A percentile compares a stretch with the other conserved stretches of the same genome.
Conservation (phyloP, 2,797 vertebrate species). For the Coregonus sp. region DNA sequence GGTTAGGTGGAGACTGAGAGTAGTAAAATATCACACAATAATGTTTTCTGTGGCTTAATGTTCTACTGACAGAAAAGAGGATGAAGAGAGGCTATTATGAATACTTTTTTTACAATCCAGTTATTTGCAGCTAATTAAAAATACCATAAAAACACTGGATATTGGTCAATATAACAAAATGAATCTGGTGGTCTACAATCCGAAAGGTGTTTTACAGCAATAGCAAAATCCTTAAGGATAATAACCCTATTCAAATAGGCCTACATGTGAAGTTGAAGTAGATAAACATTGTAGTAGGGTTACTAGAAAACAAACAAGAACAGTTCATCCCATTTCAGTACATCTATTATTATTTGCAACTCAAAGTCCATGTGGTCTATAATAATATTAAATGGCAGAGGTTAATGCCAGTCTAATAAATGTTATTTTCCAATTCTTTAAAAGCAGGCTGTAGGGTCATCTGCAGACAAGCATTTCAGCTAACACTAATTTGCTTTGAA, state of each 20-base stretch:
- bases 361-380: background rate
- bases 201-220: background rate
- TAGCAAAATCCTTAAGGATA: slow-evolving; percentile 49
- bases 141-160: no score
- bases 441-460: slow-evolving; percentile 11
- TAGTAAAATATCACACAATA: no score
- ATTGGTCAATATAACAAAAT: no score
- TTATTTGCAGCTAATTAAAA: no score
- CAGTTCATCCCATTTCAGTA: background rate
- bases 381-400: background rate
- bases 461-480: slow-evolving; percentile 31
- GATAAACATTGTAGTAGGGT: background rate
- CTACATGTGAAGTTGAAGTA: slow-evolving; percentile 18
- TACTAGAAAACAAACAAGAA: background rate
- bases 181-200: no score
- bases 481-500: slow-evolving; percentile 27
- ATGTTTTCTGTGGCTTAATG: background rate
- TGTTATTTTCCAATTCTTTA: slow-evolving; percentile 5
- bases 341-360: background rate
- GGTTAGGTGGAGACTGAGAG: no score
- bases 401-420: slow-evolving; percentile 8
- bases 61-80: background rate
- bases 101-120: no score
- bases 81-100: no score
- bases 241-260: slow-evolving; percentile 34